These are phyloP conservation scores for Drosophila biarmipes DNA, from an alignment of 1,140 invertebrate genomes.

Conservation along the genomic window DNA sequence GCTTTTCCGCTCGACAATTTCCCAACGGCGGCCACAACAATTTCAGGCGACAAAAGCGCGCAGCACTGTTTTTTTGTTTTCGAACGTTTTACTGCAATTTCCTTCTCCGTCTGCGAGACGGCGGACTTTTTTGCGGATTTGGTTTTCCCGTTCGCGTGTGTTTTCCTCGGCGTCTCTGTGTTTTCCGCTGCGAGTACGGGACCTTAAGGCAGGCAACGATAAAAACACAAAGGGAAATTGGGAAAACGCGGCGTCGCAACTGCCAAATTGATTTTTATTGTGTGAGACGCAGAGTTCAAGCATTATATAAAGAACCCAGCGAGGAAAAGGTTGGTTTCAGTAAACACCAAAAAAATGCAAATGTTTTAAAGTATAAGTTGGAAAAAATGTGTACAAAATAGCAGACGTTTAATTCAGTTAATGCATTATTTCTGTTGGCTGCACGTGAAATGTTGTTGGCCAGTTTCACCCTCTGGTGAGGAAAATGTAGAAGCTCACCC, in stretches of 20 bases:
- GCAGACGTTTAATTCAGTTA: neutral
- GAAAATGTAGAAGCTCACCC: slow-evolving; percentile 38
- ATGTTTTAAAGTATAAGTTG: neutral
- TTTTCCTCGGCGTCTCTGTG: slow-evolving; percentile 34
- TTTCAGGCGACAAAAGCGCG: slow-evolving; percentile 67
- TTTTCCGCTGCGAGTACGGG: slow-evolving; percentile 29
- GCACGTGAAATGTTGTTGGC: slow-evolving; percentile 65
- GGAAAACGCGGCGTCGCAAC: slow-evolving; percentile 55
- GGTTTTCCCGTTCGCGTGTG: slow-evolving; percentile 48
- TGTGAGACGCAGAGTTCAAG: slow-evolving; percentile 55
- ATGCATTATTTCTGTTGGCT: slow-evolving; percentile 22
- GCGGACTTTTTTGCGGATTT: slow-evolving; percentile 36
- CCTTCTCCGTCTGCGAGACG: slow-evolving; percentile 44
- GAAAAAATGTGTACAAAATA: slow-evolving; percentile 1
- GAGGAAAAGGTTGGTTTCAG: slow-evolving; percentile 27
- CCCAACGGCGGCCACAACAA: slow-evolving; percentile 51
- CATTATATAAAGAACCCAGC: slow-evolving; percentile 41
- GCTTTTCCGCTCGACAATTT: slow-evolving; percentile 68
- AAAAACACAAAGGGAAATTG: slow-evolving; percentile 59
- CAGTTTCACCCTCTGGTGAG: slow-evolving; percentile 41
- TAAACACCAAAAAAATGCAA: neutral
- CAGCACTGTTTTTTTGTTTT: slow-evolving; percentile 63
- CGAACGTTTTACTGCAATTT: slow-evolving; percentile 39
- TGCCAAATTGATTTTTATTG: slow-evolving; percentile 80
- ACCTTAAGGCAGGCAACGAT: slow-evolving; percentile 35